phyloP scores from a whole-genome alignment of 2,797 vertebrate genomes.

The Chelonia mydas region DNA sequence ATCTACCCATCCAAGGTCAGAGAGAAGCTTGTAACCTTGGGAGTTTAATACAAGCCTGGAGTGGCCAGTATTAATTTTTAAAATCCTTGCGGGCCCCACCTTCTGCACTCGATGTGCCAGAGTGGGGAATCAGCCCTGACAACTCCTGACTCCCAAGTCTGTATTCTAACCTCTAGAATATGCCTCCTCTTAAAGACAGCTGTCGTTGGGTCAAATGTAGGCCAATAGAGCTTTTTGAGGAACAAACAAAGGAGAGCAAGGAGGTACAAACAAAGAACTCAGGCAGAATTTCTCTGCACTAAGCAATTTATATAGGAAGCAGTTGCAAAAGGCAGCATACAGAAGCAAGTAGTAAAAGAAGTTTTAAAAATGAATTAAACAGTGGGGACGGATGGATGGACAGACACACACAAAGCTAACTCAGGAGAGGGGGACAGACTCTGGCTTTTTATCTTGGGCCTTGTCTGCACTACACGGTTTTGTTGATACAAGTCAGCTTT shows the following conservation, averaged over 20 bases:
- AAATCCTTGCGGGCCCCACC: no score
- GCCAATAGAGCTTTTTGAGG: neutral
- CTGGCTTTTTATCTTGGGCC: neutral
- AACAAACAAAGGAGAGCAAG: neutral
- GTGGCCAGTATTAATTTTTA: no score
- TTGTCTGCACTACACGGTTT: no score
- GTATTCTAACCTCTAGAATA: neutral
- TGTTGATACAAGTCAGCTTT: no score
- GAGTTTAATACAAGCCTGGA: no score
- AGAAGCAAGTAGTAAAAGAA: neutral
- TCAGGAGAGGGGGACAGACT: neutral
- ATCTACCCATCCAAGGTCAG: no score
- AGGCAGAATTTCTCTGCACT: neutral
- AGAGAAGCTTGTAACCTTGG: no score
- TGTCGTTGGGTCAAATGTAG: no score
- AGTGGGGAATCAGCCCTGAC: rapidly evolving
- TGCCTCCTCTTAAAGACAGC: neutral
- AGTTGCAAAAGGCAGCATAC: neutral
- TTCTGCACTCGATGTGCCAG: no score
- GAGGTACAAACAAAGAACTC: neutral
- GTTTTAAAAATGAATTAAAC: neutral
- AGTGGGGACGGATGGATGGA: neutral
- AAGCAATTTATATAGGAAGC: neutral
- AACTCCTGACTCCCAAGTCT: neutral
- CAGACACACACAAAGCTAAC: neutral